Conservation (phyloP, 1,140 invertebrate genomes). For the Pectinophora gossypiella region DNA sequence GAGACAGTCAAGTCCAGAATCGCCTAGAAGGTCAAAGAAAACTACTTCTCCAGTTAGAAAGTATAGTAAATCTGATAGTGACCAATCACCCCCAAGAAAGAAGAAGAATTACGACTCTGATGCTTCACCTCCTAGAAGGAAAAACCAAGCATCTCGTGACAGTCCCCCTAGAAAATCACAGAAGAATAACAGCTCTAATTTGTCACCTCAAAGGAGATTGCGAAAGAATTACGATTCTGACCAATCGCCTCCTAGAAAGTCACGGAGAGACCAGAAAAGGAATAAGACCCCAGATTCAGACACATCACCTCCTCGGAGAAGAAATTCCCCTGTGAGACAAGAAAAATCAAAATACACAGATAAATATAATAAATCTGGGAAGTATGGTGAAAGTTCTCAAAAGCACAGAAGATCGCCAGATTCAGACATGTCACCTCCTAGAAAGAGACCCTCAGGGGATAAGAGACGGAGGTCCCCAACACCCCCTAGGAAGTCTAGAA, state of each 20-base stretch:
- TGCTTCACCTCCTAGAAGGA: slow-evolving; percentile 14
- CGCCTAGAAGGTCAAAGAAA: background rate
- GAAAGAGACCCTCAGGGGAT: background rate
- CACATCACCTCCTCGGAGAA: slow-evolving; percentile 14
- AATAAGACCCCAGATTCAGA: slow-evolving; percentile 11
- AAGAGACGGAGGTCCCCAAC: too few species aligned
- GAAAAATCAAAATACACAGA: background rate
- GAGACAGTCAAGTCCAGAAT: background rate
- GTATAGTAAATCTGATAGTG: slow-evolving; percentile 14
- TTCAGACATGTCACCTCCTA: background rate
- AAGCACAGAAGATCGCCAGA: background rate
- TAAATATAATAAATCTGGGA: too few species aligned
- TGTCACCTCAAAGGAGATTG: slow-evolving; percentile 47
- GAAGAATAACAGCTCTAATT: slow-evolving; percentile 25
- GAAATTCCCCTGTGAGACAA: background rate
- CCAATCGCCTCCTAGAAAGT: slow-evolving; percentile 13
- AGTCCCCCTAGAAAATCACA: slow-evolving; percentile 11
- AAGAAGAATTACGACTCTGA: slow-evolving; percentile 6
- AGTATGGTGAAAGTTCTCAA: too few species aligned
- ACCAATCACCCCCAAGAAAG: slow-evolving; percentile 9
- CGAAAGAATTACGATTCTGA: slow-evolving; percentile 13
- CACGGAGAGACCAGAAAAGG: background rate
- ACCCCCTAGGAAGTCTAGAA: background rate
- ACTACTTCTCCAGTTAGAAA: background rate
- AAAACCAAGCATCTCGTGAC: slow-evolving; percentile 10